A percentile compares a stretch with the other conserved stretches of the same genome.
phyloP scores from a whole-genome alignment of 2,797 vertebrate genomes.

The Rhabdophis nuchalis region DNA sequence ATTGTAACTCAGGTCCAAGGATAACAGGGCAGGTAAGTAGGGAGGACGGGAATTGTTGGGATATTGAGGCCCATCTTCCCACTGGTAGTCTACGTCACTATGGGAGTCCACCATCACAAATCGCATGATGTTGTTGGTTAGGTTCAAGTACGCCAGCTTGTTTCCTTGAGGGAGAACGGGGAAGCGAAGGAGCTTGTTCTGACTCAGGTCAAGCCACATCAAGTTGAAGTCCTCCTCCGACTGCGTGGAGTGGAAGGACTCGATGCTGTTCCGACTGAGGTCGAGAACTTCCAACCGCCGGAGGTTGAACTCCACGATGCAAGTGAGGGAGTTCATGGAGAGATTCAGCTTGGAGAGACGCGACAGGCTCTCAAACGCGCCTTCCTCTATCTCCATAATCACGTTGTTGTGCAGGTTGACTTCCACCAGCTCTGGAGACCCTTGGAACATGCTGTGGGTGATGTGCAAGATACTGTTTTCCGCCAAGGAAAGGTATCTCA shows the following conservation, averaged over 20 bases:
- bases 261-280: slow-evolving; percentile 91
- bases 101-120: slow-evolving; percentile 61
- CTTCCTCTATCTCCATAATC: slow-evolving; percentile 91
- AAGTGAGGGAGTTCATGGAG: slow-evolving; percentile 92
- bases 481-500: slow-evolving; percentile 80
- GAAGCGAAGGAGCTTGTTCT: slow-evolving; percentile 85
- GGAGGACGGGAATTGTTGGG: slow-evolving; percentile 51
- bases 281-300: slow-evolving; percentile 80
- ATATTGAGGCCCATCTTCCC: slow-evolving; percentile 42
- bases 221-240: slow-evolving; percentile 71
- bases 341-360: slow-evolving; percentile 84
- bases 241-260: slow-evolving; percentile 77
- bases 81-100: slow-evolving; percentile 46
- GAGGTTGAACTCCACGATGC: slow-evolving; percentile 90
- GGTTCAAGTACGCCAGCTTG: slow-evolving; percentile 77
- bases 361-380: slow-evolving; percentile 82
- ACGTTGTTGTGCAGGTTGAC: slow-evolving; percentile 91
- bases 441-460: slow-evolving; percentile 74
- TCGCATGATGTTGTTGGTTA: slow-evolving; percentile 85
- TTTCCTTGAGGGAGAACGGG: slow-evolving; percentile 81
- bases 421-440: slow-evolving; percentile 69
- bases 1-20: slow-evolving; percentile 92
- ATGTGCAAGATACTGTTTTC: slow-evolving; percentile 90
- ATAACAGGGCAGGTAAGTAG: slow-evolving; percentile 66
- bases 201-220: slow-evolving; percentile 81